These are phyloP conservation scores for Oppia nitens DNA, from an alignment of 1,140 invertebrate genomes.

Conservation along the genomic window DNA sequence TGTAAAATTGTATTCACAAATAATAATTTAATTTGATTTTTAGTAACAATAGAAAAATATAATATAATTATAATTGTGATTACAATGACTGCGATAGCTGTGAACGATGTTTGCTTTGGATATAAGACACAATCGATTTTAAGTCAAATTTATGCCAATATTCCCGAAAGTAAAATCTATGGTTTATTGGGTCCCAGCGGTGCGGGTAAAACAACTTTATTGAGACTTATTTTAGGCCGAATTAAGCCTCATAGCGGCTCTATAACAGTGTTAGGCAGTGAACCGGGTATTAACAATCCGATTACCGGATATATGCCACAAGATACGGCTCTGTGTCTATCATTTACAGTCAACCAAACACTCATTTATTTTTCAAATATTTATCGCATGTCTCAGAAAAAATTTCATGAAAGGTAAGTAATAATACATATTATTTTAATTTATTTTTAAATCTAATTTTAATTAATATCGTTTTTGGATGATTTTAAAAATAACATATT, in stretches of 20 bases:
- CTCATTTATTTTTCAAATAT: slow-evolving; percentile 93
- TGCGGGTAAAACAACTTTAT: slow-evolving; percentile 35
- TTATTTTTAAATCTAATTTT: slow-evolving; percentile 55
- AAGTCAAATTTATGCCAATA: not conserved
- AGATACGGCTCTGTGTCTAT: slow-evolving; percentile 79
- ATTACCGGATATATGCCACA: slow-evolving; percentile 64
- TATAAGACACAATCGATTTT: not conserved
- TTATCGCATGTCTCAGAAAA: slow-evolving; percentile 51
- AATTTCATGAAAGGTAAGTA: slow-evolving; percentile 17
- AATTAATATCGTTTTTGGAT: slow-evolving; percentile 15
- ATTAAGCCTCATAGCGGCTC: not conserved
- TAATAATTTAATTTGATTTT: too few relatives aligned
- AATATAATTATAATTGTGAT: too few relatives aligned
- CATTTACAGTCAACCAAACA: slow-evolving; percentile 85
- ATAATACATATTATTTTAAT: slow-evolving; percentile 44
- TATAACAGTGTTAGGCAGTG: slow-evolving; percentile 4
- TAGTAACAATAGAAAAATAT: too few relatives aligned
- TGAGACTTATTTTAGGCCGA: slow-evolving; percentile 25
- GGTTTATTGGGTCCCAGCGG: slow-evolving; percentile 39
- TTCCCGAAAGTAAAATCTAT: slow-evolving; percentile 16
- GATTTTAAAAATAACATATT: too few relatives aligned
- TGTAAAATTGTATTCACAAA: too few relatives aligned
- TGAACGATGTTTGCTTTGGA: slow-evolving; percentile 2
- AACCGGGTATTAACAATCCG: slow-evolving; percentile 52
- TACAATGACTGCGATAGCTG: slow-evolving; percentile 5